Base-by-base conservation (phyloP, 2,888 invertebrate genomes). In the Cartodere bifasciata region DNA sequence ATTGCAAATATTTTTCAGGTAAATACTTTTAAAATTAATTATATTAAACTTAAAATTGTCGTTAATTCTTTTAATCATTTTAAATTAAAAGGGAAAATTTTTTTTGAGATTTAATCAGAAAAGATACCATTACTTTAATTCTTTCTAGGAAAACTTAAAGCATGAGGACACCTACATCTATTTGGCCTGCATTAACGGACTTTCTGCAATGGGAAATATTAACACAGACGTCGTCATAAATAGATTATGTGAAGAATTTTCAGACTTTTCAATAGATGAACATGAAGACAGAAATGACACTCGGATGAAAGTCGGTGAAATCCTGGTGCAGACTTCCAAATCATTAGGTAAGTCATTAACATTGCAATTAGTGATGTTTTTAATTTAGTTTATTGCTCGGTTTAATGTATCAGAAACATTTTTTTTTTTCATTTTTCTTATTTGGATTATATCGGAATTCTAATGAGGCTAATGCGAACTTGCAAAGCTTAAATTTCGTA, bases 91-190 rank as follows among this genome's bases (percentile, higher is more conserved):
- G n/a, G n/a, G n/a, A n/a, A n/a, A n/a, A n/a, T n/a, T n/a, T 13
- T 26, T 11, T 5, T 13, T 26, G 13, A n/a, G 14, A 6, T 26
- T 26, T n/a, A 14, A 4, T 7, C 5, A 26, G 13, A 6, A 12
- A 20, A 7, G 7, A 20, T 20, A 7, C 20, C 20, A 20, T n/a
- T n/a, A 20, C 7, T 20, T 20, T 6, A 7, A 20, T 20, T 20
- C 20, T 6, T 66, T 62, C 33, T 44, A 79, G 73, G 75, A 81
- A 56, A 76, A 79, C 58, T 54, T 90, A 1, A 74, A 72, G 50
- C 70, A 87, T 45, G 60, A 72, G 7, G 90, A 90, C 52, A 79
- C 87, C 0, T 90, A 84, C 52, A 65, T 90, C 34, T 90, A 88
- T 54, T 58, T 90, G 37, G 67, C 75, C 34, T 76, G 86, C 2